A percentile compares a stretch with the other conserved stretches of the same genome.
These are phyloP conservation scores for Phania funesta DNA, from an alignment of 2,888 invertebrate species.

Conservation along the genomic window DNA sequence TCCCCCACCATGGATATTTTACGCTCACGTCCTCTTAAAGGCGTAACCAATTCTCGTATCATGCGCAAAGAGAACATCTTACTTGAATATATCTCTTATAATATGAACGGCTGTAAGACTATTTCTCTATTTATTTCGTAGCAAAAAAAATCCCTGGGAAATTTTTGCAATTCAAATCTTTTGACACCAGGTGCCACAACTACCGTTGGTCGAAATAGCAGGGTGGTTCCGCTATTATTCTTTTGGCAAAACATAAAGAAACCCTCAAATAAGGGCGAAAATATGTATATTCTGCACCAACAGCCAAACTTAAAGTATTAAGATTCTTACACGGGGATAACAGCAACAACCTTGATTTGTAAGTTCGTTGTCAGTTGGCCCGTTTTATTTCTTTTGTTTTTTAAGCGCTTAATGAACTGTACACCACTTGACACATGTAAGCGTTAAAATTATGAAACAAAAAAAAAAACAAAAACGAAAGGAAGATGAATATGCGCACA, in stretches of 20 bases:
- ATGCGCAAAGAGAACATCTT: conserved; percentile 30
- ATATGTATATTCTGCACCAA: neutral
- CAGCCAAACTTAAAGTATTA: neutral
- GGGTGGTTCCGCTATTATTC: conserved; percentile 51
- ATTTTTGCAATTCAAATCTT: conserved; percentile 38
- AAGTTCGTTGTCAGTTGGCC: conserved; percentile 25
- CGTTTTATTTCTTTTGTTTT: conserved; percentile 60
- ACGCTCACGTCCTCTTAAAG: neutral
- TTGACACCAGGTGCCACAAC: conserved; percentile 75
- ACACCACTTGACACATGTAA: conserved; percentile 63
- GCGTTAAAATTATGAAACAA: conserved; percentile 46
- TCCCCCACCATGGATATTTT: neutral
- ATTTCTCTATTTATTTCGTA: neutral
- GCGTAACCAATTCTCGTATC: neutral
- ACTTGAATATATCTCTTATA: neutral
- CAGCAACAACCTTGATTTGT: conserved; percentile 59
- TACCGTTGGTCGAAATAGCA: conserved; percentile 71
- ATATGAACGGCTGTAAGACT: neutral
- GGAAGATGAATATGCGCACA: conserved; percentile 49
- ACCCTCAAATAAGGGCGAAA: conserved; percentile 26
- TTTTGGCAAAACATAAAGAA: neutral
- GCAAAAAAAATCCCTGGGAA: conserved; percentile 69
- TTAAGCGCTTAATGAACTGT: conserved; percentile 48
- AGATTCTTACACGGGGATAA: conserved; percentile 46
- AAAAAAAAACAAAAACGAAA: conserved; percentile 8